These are phyloP conservation scores for Axinella damicornis DNA, from an alignment of 37 sponge, comb jelly and placozoan genomes.

Conservation along the genomic window DNA sequence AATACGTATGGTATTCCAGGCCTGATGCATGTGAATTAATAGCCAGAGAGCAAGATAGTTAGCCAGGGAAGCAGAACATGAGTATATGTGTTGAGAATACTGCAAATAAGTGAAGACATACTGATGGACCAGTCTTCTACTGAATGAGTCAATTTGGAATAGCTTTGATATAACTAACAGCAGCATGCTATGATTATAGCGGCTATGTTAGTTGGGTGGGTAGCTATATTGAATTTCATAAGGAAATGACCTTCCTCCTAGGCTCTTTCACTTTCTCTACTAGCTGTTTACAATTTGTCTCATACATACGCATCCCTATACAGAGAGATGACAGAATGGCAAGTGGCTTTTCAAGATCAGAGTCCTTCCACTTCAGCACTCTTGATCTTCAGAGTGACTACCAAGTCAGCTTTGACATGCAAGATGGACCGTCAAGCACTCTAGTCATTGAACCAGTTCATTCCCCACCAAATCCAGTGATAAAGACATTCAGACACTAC, in stretches of 20 bases:
- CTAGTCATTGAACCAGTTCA: slow-evolving; percentile 17
- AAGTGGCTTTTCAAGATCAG: neutral
- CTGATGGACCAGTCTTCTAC: too few relatives aligned
- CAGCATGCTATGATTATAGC: too few relatives aligned
- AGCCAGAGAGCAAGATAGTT: too few relatives aligned
- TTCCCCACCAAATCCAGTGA: slow-evolving; percentile 1
- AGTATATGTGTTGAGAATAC: too few relatives aligned
- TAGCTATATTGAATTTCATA: neutral
- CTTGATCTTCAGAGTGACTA: slow-evolving; percentile 59
- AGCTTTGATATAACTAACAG: too few relatives aligned
- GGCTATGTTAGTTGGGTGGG: too few relatives aligned
- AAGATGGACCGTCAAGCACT: neutral
- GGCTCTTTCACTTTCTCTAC: neutral
- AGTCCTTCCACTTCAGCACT: slow-evolving; percentile 13
- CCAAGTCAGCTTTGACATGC: slow-evolving; percentile 3
- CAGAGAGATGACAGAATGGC: neutral
- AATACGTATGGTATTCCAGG: too few relatives aligned
- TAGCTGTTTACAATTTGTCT: neutral
- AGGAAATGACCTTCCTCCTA: neutral
- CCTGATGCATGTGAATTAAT: too few relatives aligned
- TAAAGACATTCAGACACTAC: slow-evolving; percentile 14
- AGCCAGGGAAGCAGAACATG: too few relatives aligned
- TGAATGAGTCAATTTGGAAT: too few relatives aligned
- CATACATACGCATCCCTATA: neutral
- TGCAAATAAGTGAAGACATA: too few relatives aligned